A percentile compares a stretch with the other conserved stretches of the same genome.
These are phyloP conservation scores for Sebastiscus tertius DNA, from an alignment of 2,797 vertebrate species.

Conservation along the genomic window DNA sequence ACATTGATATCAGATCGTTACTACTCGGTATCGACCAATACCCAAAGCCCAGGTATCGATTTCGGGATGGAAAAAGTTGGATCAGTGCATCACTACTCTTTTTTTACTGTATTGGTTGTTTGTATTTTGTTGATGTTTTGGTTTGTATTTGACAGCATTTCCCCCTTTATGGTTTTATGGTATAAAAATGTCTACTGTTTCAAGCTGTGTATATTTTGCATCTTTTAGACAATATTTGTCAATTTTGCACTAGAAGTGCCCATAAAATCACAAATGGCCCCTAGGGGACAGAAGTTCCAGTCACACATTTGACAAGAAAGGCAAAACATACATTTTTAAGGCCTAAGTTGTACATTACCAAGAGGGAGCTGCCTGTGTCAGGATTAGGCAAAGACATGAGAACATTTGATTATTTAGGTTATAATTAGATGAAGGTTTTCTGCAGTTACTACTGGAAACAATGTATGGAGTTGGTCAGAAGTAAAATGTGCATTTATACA, in stretches of 20 bases:
- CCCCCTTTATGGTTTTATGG: background rate
- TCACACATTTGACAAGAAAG: background rate
- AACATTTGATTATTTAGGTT: background rate
- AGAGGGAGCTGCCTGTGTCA: background rate
- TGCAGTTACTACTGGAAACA: background rate
- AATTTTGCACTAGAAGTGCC: background rate
- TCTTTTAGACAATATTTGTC: background rate
- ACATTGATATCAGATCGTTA: no score
- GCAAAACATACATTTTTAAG: background rate
- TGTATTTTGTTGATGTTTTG: background rate
- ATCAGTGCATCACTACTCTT: background rate
- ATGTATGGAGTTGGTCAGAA: background rate
- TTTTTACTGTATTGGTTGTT: background rate
- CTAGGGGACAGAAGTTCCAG: background rate
- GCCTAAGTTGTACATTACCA: background rate
- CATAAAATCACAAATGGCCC: background rate
- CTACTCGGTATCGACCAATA: no score
- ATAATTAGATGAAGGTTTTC: background rate
- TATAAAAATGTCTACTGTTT: background rate
- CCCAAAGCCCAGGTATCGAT: no score
- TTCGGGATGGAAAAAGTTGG: no score
- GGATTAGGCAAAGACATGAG: background rate
- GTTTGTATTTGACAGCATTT: background rate
- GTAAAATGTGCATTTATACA: background rate
- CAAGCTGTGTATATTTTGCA: background rate